Base-by-base conservation (phyloP, 2,888 invertebrate genomes). In the Agrochola macilenta region DNA sequence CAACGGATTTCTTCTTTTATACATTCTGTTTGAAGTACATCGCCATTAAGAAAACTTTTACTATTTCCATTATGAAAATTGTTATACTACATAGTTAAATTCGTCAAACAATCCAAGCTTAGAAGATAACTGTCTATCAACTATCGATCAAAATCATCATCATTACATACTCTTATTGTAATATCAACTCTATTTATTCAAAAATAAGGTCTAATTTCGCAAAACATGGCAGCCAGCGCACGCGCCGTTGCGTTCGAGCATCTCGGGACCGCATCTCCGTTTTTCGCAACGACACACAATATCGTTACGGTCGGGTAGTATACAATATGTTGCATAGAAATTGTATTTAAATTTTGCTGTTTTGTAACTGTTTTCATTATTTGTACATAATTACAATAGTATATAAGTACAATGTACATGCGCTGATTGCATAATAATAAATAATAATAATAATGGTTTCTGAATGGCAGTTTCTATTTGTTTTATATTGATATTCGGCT, bases 191-290 rank as follows among this genome's bases (percentile, higher is more conserved):
- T 71, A 76, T n/a, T 7, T 0, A 0, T 11, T 43, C 43, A 43
- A 11, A 2, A 39, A 39, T 80, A 85, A 49, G 9, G 68, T 73
- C 12, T 52, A n/a, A 79, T 80, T 73, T 75, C 49, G 60, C 17
- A 52, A 69, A 17, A 4, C 3, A 46, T 54, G n/a, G 26, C 26
- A 43, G 30, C 5, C 74, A 74, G 87, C 86, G 83, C 77, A 86
- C 84, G 81, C 85, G 89, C 75, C 87, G 90, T 80, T 86, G 84
- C 83, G 83, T 88, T 86, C 49, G 60, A 79, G 75, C 91, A 93
- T 92, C 91, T 91, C 86, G 84, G 85, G 73, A 88, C 87, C 90
- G 87, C 90, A 91, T 92, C 92, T 90, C 90, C 89, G 90, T 86
- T 92, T 88, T 92, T 89, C 89, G 91, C 87, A 92, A 92, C 79